Evolutionary conservation across 2,888 invertebrate species (phyloP), one percentile per base, ranked within the genome.

Genomic region (Entomobrya proxima): DNA sequence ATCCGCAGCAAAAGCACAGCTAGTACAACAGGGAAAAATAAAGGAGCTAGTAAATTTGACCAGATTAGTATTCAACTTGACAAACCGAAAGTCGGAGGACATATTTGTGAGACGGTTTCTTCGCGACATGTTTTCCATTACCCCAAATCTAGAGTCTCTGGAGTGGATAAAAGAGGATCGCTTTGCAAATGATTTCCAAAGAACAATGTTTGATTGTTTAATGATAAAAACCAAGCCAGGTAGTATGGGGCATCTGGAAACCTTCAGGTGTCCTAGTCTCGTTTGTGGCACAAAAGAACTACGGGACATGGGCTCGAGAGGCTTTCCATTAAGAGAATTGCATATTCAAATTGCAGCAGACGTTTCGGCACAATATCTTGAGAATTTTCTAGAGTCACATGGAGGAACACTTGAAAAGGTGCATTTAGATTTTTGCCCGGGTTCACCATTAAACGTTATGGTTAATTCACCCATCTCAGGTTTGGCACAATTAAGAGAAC

Each of bases 181-280:
- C 13, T 74, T 79, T 35, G 58, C 64, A 11, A 64, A 85, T 58
- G 79, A 85, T 15, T 85, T 85, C 24, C 79, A 85, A 32, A 58
- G 52, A 55, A 85, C 79, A n/a, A 85, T 85, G 85, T 85, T 85
- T 79, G 79, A 74, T 18, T 79, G 78, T 40, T 18, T 85, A 24
- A 79, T 85, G 75, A 69, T 67, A 30, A 85, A 44, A 37, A 52
- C 44, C 1, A 69, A 32, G 35, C 15, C 27, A 27, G 37, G 40
- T 21, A 21, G 37, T 13, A 15, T 67, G 47, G 27, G 37, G 30
- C 64, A 50, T 5, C 40, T 85, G 11, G 40, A 74, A 30, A 47
- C 58, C 15, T 67, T 85, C 27, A 74, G 30, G 27, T 79, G 74
- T 30, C 78, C 74, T 1, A 50, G 52, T 15, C 75, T 85, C 13